Evolutionary conservation across 2,888 invertebrate genomes (phyloP).

Genomic region (Hipparchia semele): DNA sequence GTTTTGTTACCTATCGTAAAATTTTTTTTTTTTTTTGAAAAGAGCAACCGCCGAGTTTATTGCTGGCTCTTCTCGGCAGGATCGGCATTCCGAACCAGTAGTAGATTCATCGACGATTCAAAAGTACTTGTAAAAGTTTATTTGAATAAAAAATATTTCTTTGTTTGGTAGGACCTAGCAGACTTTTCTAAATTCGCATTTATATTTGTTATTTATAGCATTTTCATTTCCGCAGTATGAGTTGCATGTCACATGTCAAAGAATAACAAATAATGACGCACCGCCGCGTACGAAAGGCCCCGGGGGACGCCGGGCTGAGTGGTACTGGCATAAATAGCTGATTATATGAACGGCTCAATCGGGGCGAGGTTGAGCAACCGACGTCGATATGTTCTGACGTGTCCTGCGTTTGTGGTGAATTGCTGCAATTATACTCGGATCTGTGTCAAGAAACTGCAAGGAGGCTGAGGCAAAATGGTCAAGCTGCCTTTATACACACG

Average conservation of each 20-base stretch:
- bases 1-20: too few species aligned
- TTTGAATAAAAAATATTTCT: too few species aligned
- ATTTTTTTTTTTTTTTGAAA: too few species aligned
- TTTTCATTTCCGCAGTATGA: conserved; percentile 31
- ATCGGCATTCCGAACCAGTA: too few species aligned
- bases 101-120: too few species aligned
- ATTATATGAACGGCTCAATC: conserved; percentile 76
- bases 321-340: conserved; percentile 54
- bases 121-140: too few species aligned
- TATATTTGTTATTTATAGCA: conserved; percentile 10
- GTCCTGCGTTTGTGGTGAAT: conserved; percentile 65
- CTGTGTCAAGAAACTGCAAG: conserved; percentile 70
- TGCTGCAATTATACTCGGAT: conserved; percentile 77
- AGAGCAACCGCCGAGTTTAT: too few species aligned
- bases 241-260: conserved; percentile 40
- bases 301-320: conserved; percentile 55
- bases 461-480: conserved; percentile 47
- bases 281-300: conserved; percentile 46
- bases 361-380: conserved; percentile 64
- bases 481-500: too few species aligned
- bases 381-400: conserved; percentile 77
- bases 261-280: conserved; percentile 40
- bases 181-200: too few species aligned
- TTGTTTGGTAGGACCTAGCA: too few species aligned
- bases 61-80: too few species aligned